These are phyloP conservation scores for Diprion similis DNA, from an alignment of 1,140 invertebrate genomes.

Conservation along the genomic window DNA sequence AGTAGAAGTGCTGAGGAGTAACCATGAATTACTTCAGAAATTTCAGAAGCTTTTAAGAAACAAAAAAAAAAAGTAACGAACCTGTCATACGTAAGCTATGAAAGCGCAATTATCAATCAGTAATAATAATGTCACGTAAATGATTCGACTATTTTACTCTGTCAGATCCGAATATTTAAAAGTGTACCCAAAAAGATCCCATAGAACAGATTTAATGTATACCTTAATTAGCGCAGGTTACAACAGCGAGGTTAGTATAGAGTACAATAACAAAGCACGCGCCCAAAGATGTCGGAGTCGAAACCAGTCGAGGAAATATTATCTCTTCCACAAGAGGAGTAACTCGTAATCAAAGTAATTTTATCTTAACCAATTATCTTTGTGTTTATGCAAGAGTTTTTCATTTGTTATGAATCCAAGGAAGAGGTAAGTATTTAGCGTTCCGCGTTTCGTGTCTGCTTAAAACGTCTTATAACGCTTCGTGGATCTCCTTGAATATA, in stretches of 20 bases:
- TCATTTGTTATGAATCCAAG: conserved; percentile 32
- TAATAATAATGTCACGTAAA: no score
- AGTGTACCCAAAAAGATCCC: background rate
- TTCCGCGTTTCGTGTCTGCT: conserved; percentile 41
- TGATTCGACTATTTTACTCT: no score
- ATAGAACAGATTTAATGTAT: no score
- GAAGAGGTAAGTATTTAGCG: conserved; percentile 38
- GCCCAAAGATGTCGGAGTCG: no score
- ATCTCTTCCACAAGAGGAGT: background rate
- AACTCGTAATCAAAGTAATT: background rate
- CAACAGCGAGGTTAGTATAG: background rate
- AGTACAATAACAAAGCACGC: background rate
- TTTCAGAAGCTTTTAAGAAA: no score
- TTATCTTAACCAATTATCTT: background rate
- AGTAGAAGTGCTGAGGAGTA: no score
- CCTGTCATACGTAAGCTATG: no score
- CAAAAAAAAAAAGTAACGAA: no score
- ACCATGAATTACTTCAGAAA: no score
- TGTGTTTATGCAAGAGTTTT: conserved; percentile 34
- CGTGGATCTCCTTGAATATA: conserved; percentile 47
- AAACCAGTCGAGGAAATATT: conserved; percentile 1
- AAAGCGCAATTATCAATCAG: no score
- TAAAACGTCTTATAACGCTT: conserved; percentile 49
- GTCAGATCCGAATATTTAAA: background rate
- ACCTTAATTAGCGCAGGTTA: background rate